Conservation (phyloP, 2,888 invertebrate species). For the Isoperla grammatica region DNA sequence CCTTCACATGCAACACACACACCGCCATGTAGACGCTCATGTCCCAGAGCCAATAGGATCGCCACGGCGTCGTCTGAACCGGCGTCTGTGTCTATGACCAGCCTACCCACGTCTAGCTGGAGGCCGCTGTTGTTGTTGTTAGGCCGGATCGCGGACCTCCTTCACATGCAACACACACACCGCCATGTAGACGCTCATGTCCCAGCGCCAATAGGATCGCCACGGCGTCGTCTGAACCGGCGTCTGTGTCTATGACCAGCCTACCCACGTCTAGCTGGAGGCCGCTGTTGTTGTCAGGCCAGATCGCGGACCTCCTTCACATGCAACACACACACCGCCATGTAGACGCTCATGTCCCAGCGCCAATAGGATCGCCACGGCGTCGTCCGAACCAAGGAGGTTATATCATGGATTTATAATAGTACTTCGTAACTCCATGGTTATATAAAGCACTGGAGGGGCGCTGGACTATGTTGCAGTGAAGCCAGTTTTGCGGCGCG, state of each 20-base stretch:
- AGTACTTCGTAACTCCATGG: too few relatives aligned
- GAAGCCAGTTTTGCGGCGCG: too few relatives aligned
- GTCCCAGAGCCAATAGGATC: conserved; percentile 41
- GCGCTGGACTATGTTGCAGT: too few relatives aligned
- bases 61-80: conserved; percentile 48
- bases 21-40: conserved; percentile 27
- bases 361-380: conserved; percentile 44
- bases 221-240: conserved; percentile 47
- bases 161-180: conserved; percentile 44
- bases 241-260: conserved; percentile 47
- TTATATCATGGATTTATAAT: too few relatives aligned
- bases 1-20: too few relatives aligned
- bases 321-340: conserved; percentile 42
- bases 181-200: conserved; percentile 26
- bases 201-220: conserved; percentile 43
- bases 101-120: conserved; percentile 30
- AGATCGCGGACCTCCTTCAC: too few relatives aligned
- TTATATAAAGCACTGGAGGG: too few relatives aligned
- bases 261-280: conserved; percentile 30
- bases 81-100: conserved; percentile 48
- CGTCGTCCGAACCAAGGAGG: too few relatives aligned
- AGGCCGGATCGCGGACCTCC: too few relatives aligned
- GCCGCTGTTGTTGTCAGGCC: too few relatives aligned
- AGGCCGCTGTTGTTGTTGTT: too few relatives aligned
- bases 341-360: conserved; percentile 34